Percentiles rank a stretch among this genome's conserved stretches.
Conservation (phyloP, 2,888 invertebrate species). For the Rhingia campestris region DNA sequence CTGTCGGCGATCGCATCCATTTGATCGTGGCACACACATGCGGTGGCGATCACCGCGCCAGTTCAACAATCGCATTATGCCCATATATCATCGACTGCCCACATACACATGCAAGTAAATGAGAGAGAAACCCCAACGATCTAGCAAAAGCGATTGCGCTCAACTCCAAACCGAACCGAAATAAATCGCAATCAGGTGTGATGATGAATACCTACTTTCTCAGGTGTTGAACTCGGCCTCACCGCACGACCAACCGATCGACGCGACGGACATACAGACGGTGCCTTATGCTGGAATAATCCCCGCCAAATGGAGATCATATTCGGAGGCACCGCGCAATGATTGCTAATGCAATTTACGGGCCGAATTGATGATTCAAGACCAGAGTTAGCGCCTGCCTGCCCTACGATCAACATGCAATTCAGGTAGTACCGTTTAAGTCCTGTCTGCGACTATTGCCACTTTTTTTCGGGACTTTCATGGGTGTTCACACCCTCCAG, state of each 20-base stretch:
- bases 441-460: slow-evolving; percentile 45
- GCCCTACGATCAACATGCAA: slow-evolving; percentile 43
- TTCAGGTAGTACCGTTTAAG: slow-evolving; percentile 54
- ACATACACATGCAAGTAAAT: slow-evolving; percentile 17
- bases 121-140: slow-evolving; percentile 25
- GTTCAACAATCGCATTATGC: slow-evolving; percentile 32
- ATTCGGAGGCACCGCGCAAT: slow-evolving; percentile 19
- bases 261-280: too few species aligned
- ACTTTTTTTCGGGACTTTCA: slow-evolving; percentile 1
- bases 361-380: slow-evolving; percentile 50
- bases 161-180: slow-evolving; percentile 3
- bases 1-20: neutral
- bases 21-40: slow-evolving; percentile 25
- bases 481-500: neutral
- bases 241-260: neutral
- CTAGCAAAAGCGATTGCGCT: slow-evolving; percentile 12
- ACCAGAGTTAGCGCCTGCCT: slow-evolving; percentile 40
- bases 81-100: slow-evolving; percentile 43
- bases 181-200: slow-evolving; percentile 64
- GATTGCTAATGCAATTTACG: slow-evolving; percentile 38
- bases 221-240: slow-evolving; percentile 22
- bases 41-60: slow-evolving; percentile 7
- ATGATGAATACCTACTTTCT: slow-evolving; percentile 36
- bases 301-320: slow-evolving; percentile 18
- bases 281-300: neutral